Evolutionary conservation across 2,888 invertebrate species (phyloP), one percentile per base, ranked within the genome.

Genomic region (Harpalus rufipes): DNA sequence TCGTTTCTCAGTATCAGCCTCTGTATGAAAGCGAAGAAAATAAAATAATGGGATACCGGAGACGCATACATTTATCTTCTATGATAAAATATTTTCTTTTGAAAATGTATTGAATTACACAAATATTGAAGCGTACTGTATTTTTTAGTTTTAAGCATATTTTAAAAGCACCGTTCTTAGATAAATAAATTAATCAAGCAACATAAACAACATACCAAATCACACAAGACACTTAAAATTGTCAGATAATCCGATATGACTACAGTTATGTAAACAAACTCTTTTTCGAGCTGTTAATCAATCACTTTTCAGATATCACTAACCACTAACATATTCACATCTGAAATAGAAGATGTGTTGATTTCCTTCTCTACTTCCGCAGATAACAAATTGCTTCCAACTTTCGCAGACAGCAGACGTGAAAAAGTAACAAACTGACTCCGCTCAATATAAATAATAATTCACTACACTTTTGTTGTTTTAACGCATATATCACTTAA

Each of bases 381-480:
- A 7, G 68, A 68, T 63, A 68, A 68, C 32, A 65, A 32, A 39
- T 68, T 68, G 25, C 41, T 59, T 14, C 25, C n/a, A 39, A 14
- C 10, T 68, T 39, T 32, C 12, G 25, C 10, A 59, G 44, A 51
- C 63, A 12, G 63, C 14, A 1, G 14, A n/a, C 39, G 14, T 25
- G 7, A 68, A 68, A 32, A 68, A 68, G 39, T 14, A 68, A 39
- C 32, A n/a, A 68, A 32, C 32, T 39, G 68, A n/a, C 16, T 12
- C 41, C 12, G 18, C 8, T 74, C 72, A 21, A 74, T 44, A 74
- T 41, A 41, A 74, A 74, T 74, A 74, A 74, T 74, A 74, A 74
- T 44, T 74, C 44, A 44, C 44, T 10, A 44, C 72, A 74, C 25
- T 74, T 16, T 18, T 74, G 5, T 74, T 74, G 16, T 74, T 74